Evolutionary conservation across 2,888 invertebrate species (phyloP).

Genomic region (Lepidocyrtoides sp.): DNA sequence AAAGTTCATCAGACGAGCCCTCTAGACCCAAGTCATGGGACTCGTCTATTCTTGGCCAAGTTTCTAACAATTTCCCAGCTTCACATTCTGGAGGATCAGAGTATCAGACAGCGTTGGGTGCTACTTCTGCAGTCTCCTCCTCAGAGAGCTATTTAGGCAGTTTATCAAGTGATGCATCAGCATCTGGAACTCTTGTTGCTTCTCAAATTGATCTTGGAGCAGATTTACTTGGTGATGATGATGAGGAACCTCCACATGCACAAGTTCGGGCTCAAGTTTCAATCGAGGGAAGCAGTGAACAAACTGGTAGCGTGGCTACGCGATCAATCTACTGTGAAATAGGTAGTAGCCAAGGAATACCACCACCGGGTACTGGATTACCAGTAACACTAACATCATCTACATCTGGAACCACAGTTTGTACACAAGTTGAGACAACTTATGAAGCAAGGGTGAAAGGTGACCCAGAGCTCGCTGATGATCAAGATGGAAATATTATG

Average conservation of each 20-base stretch:
- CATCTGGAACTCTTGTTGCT: constrained; percentile 97
- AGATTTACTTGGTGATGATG: constrained; percentile 90
- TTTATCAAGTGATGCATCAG: constrained; percentile 86
- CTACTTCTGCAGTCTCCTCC: constrained; percentile 82
- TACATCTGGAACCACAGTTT: constrained; percentile 84
- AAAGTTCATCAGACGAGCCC: constrained; percentile 84
- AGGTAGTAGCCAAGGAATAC: constrained; percentile 72
- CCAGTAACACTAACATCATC: constrained; percentile 85
- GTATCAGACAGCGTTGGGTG: constrained; percentile 84
- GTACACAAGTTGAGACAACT: constrained; percentile 85
- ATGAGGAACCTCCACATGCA: constrained; percentile 85
- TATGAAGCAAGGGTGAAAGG: constrained; percentile 84
- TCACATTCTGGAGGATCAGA: constrained; percentile 81
- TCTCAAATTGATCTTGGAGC: constrained; percentile 94
- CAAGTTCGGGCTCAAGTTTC: constrained; percentile 72
- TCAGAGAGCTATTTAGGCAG: constrained; percentile 84
- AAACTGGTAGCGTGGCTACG: constrained; percentile 34
- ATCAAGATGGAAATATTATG: constrained; percentile 88
- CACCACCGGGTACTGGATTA: constrained; percentile 77
- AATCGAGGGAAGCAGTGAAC: constrained; percentile 57
- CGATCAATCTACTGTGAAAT: constrained; percentile 84
- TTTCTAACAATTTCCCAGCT: constrained; percentile 83
- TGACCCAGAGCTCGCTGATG: constrained; percentile 85
- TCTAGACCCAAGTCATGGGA: constrained; percentile 85
- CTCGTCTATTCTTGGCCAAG: constrained; percentile 84